Evolutionary conservation across 2,113 vertebrate genomes (phyloP).

Genomic region (Nanorana parkeri): DNA sequence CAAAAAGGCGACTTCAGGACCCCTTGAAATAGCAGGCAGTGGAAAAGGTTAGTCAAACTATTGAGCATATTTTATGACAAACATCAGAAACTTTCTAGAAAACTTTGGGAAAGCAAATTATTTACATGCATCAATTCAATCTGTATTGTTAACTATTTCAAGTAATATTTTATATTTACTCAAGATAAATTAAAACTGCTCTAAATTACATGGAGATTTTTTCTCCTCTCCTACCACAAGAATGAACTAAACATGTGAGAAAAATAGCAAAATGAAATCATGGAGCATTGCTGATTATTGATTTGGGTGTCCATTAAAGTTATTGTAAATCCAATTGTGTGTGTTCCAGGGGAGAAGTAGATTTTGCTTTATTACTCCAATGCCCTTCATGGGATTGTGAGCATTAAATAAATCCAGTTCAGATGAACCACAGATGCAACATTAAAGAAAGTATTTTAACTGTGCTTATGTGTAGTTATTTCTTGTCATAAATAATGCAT

Average conservation of each 20-base stretch:
- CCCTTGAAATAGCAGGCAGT: no score
- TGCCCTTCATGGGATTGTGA: conserved; percentile 30
- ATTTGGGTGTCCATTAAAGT: conserved; percentile 27
- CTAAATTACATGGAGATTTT: neutral
- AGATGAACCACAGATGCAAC: conserved; percentile 44
- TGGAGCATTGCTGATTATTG: conserved; percentile 9
- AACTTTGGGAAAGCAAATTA: no score
- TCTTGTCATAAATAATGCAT: conserved; percentile 44
- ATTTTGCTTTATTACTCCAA: conserved; percentile 36
- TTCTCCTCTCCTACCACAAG: neutral
- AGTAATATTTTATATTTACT: no score
- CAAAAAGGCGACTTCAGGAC: no score
- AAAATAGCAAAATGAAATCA: neutral
- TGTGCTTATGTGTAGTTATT: conserved; percentile 15
- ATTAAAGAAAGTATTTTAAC: conserved; percentile 39
- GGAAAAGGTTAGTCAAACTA: no score
- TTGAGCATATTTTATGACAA: no score
- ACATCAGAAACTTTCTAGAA: no score
- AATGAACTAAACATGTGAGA: neutral
- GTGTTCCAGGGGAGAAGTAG: conserved; percentile 32
- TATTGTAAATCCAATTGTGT: conserved; percentile 43
- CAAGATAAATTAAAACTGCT: no score
- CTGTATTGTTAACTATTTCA: no score
- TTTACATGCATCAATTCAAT: no score
- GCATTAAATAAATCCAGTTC: conserved; percentile 46